Evolutionary conservation across 2,797 vertebrate species (phyloP).

Genomic region (Rhinophrynus dorsalis): DNA sequence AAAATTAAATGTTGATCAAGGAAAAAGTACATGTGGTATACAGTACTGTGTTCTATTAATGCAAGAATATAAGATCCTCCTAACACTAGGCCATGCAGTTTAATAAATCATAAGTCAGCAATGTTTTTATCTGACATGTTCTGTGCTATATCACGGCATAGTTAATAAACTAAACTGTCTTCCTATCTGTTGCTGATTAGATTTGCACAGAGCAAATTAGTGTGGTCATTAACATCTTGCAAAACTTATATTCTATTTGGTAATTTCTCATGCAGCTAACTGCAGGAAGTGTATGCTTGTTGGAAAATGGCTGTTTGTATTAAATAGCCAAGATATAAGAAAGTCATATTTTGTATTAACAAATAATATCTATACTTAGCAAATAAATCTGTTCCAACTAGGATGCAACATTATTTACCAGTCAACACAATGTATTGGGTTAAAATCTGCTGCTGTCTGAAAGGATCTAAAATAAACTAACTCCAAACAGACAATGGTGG

Average conservation of each 20-base stretch:
- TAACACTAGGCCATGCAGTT: constrained; percentile 10
- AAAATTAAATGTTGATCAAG: constrained; percentile 1
- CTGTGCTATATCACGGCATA: constrained; percentile 42
- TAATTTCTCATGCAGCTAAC: constrained; percentile 44
- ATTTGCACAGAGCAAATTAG: constrained; percentile 11
- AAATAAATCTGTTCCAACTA: too few species aligned
- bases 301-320: constrained; percentile 51
- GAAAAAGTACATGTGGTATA: background rate
- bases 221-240: constrained; percentile 53
- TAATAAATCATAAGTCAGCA: constrained; percentile 38
- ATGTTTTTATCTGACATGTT: constrained; percentile 48
- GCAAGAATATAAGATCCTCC: background rate
- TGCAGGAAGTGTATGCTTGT: constrained; percentile 47
- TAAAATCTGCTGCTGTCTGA: too few species aligned
- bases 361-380: too few species aligned
- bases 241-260: constrained; percentile 30
- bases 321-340: constrained; percentile 29
- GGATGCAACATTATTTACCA: too few species aligned
- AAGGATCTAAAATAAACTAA: too few species aligned
- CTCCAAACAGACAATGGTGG: too few species aligned
- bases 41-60: constrained; percentile 9
- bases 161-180: constrained; percentile 30
- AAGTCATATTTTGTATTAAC: background rate
- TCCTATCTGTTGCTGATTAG: constrained; percentile 44
- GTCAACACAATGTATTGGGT: too few species aligned